phyloP scores from a whole-genome alignment of 1,140 invertebrate genomes.

The Metopolophium dirhodum region DNA sequence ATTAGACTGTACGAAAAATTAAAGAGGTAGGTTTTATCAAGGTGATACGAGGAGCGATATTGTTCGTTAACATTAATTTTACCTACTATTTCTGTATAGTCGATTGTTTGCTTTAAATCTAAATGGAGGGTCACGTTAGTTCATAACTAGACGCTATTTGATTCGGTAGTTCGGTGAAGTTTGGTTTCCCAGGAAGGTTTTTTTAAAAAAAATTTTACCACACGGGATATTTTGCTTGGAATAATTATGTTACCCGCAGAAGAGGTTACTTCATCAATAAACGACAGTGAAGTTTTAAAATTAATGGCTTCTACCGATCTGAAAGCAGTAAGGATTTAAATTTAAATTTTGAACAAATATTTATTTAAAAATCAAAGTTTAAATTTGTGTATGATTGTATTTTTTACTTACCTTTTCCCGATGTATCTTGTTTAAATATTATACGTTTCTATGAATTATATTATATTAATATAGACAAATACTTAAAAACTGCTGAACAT shows the following conservation, averaged over 20 bases:
- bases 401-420: not conserved
- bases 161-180: slow-evolving; percentile 47
- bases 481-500: not conserved
- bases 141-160: slow-evolving; percentile 27
- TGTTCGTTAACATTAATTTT: slow-evolving; percentile 32
- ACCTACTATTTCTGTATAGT: slow-evolving; percentile 10
- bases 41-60: slow-evolving; percentile 24
- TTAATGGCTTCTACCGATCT: not conserved
- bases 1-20: slow-evolving; percentile 35
- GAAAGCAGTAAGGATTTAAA: slow-evolving; percentile 6
- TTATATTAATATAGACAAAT: not conserved
- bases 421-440: not conserved
- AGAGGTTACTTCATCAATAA: not conserved
- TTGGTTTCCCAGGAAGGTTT: not conserved
- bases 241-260: slow-evolving; percentile 10
- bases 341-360: not conserved
- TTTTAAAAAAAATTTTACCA: not conserved
- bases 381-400: not conserved
- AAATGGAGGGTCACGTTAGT: slow-evolving; percentile 49
- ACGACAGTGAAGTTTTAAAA: not conserved
- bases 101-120: slow-evolving; percentile 34
- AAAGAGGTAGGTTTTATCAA: slow-evolving; percentile 35
- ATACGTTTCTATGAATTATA: not conserved
- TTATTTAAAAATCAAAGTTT: not conserved
- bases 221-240: not conserved